These are phyloP conservation scores for Halictus ligatus DNA, from an alignment of 2,888 invertebrate species.

Conservation along the genomic window DNA sequence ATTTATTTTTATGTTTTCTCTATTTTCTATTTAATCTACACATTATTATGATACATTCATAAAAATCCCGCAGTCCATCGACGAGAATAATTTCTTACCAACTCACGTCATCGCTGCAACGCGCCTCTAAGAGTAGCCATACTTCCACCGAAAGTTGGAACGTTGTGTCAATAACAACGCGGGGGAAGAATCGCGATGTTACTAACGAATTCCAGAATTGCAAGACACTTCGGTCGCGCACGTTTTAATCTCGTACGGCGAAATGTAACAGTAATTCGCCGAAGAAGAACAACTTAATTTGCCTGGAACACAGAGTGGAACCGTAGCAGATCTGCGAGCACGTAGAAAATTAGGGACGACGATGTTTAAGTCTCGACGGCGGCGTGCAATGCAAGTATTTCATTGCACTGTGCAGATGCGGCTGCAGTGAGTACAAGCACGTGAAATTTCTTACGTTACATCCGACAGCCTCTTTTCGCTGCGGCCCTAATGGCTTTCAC, in stretches of 20 bases:
- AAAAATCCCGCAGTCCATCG: neutral
- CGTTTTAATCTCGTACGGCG: neutral
- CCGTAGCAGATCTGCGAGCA: neutral
- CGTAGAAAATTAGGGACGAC: conserved; percentile 1
- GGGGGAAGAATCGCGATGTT: neutral
- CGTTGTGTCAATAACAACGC: too few species aligned
- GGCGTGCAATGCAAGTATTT: neutral
- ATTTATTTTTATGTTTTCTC: too few species aligned
- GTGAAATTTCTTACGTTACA: conserved; percentile 19
- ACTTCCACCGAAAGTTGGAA: too few species aligned
- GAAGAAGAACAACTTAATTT: conserved; percentile 19
- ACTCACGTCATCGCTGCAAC: too few species aligned
- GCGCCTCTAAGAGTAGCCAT: too few species aligned
- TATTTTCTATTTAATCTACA: too few species aligned
- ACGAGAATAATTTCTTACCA: too few species aligned
- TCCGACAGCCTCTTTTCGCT: neutral
- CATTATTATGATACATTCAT: neutral
- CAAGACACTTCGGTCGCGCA: neutral
- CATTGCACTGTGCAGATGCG: neutral
- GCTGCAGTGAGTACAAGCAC: neutral
- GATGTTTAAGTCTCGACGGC: neutral
- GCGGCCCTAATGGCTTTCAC: conserved; percentile 25
- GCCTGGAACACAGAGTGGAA: neutral
- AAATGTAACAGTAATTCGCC: neutral
- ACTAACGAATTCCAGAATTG: neutral